Evolutionary conservation across 2,113 vertebrate species (phyloP), one percentile per base, ranked within the genome.

Genomic region (Hemichromis elongatus): DNA sequence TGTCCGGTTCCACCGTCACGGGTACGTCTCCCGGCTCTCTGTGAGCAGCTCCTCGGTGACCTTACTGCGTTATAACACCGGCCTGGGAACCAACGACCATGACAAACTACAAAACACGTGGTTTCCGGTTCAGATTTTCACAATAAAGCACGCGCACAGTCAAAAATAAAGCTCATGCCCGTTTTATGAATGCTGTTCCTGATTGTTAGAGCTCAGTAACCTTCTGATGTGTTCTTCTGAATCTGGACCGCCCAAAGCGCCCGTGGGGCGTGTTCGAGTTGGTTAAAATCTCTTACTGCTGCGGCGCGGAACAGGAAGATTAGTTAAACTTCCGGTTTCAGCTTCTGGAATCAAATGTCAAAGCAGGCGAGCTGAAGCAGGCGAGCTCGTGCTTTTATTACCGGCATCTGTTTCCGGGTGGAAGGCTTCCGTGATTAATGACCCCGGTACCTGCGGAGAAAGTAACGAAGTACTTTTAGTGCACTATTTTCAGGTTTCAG

Each of bases 11-110:
- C 11, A 45, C n/a, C 5, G 8, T 47, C 40, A 12, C 68, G 28
- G 24, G 45, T 50, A 50, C 16, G 6, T 28, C 7, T 73, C 68
- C 68, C 24, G 24, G 42, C 40, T 70, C 54, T 18, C 1, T 28
- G 28, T 9, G 30, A 33, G n/a, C 12, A 5, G 82, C 30, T 40
- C 80, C 30, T 26, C 9, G 9, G 2, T 87, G 80, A 90, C 89
- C 85, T 90, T 77, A 75, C 40, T 21, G 11, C 9, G 78, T 82
- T 89, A 88, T 57, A 24, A 80, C 68, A 55, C 77, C 11, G 10
- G 12, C 1, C 13, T 7, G 24, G 33, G 9, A 37, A 18, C 5
- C 9, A 14, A 12, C 21, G 42, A 5, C 7, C 5, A 0, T 5
- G 12, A 63, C 3, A 28, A 70, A 80, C 80, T 81, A 82, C 79